These are phyloP conservation scores for Phocoena sinus DNA, from an alignment of 2,113 vertebrate species.

Conservation along the genomic window DNA sequence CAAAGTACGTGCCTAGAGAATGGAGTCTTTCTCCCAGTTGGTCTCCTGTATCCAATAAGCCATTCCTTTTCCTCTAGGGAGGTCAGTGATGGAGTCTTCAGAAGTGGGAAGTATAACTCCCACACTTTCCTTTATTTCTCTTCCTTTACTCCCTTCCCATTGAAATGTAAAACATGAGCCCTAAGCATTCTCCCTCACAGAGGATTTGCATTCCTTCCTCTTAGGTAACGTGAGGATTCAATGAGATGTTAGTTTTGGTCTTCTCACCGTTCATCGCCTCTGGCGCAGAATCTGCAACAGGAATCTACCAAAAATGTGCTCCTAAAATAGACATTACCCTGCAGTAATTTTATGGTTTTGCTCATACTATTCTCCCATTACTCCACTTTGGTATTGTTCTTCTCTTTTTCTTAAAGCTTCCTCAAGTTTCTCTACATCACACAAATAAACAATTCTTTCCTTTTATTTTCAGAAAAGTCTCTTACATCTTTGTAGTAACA, in stretches of 20 bases:
- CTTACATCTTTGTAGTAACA: neutral
- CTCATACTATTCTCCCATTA: neutral
- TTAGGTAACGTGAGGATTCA: neutral
- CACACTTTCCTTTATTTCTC: neutral
- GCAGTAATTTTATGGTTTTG: neutral
- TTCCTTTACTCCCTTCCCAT: neutral
- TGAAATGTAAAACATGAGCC: neutral
- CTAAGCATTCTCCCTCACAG: neutral
- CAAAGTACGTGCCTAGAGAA: neutral
- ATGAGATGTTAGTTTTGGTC: neutral
- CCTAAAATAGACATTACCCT: neutral
- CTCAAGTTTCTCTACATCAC: neutral
- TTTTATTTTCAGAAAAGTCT: neutral
- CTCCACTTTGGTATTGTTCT: neutral
- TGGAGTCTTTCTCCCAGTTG: neutral
- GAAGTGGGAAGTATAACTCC: no score
- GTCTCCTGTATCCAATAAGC: accelerated
- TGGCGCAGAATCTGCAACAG: neutral
- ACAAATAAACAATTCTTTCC: neutral
- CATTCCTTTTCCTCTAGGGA: neutral
- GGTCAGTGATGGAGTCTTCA: neutral
- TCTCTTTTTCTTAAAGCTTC: neutral
- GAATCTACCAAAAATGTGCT: neutral
- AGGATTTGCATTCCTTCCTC: neutral
- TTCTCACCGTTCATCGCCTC: neutral